Evolutionary conservation across 1,140 invertebrate genomes (phyloP).

Genomic region (Ectropis grisescens): DNA sequence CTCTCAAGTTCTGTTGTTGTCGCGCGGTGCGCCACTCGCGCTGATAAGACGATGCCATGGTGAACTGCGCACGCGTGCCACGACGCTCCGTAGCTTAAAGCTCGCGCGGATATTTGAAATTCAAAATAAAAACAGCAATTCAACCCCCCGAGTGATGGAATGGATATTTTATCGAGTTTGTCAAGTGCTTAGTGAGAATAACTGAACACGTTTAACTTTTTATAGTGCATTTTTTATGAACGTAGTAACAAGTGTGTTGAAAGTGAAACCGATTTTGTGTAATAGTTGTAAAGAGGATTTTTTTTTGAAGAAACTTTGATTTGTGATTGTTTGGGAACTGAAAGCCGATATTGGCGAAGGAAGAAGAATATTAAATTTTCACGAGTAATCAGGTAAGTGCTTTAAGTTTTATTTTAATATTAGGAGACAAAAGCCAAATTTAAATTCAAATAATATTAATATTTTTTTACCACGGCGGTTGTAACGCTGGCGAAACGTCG

Average conservation of each 20-base stretch:
- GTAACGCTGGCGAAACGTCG: no score
- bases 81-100: constrained; percentile 44
- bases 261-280: constrained; percentile 34
- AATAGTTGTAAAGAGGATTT: constrained; percentile 20
- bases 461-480: no score
- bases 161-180: constrained; percentile 33
- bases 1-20: constrained; percentile 67
- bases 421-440: no score
- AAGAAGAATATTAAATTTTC: constrained; percentile 14
- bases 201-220: constrained; percentile 19
- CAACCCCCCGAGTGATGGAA: constrained; percentile 30
- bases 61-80: constrained; percentile 52
- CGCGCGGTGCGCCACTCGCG: constrained; percentile 55
- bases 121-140: constrained; percentile 22
- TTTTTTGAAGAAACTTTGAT: constrained; percentile 11
- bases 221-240: constrained; percentile 13
- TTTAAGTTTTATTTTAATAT: no score
- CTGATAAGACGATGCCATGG: constrained; percentile 63
- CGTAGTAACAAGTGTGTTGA: constrained; percentile 17
- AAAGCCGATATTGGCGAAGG: constrained; percentile 8
- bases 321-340: constrained; percentile 6
- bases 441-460: no score
- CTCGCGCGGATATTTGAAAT: constrained; percentile 38
- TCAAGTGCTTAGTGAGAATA: constrained; percentile 19
- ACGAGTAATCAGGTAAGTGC: no score